These are phyloP conservation scores for Drosophila parabipectinata DNA, from an alignment of 1,140 invertebrate species.

Conservation along the genomic window DNA sequence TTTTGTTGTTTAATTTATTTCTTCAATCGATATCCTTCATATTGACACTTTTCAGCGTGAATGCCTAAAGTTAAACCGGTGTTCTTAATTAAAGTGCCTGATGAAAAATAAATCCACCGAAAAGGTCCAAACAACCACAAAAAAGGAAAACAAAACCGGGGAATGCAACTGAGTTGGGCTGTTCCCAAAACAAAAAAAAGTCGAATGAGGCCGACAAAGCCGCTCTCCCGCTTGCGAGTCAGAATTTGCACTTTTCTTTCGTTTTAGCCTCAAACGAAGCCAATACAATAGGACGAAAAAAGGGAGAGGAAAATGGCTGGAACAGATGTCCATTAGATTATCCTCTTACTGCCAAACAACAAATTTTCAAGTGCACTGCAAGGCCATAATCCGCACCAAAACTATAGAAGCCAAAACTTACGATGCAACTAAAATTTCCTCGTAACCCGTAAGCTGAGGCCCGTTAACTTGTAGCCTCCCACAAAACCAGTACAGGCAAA, in stretches of 20 bases:
- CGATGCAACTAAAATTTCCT: not conserved
- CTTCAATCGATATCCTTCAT: slow-evolving; percentile 4
- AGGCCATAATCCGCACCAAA: slow-evolving; percentile 39
- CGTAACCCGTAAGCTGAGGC: not conserved
- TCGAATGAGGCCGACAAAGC: too few species aligned
- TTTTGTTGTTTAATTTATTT: too few species aligned
- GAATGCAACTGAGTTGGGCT: too few species aligned
- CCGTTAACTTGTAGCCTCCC: not conserved
- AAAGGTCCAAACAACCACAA: too few species aligned
- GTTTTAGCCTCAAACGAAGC: slow-evolving; percentile 19
- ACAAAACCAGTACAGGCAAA: slow-evolving; percentile 8
- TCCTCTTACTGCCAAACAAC: slow-evolving; percentile 49
- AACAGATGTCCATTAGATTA: slow-evolving; percentile 44
- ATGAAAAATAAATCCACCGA: too few species aligned
- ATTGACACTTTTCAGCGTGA: slow-evolving; percentile 24
- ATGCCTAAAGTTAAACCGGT: slow-evolving; percentile 3
- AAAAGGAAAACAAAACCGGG: too few species aligned
- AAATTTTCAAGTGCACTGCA: slow-evolving; percentile 54
- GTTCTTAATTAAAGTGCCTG: slow-evolving; percentile 31
- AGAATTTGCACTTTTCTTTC: slow-evolving; percentile 21
- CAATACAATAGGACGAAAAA: slow-evolving; percentile 35
- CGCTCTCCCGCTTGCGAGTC: slow-evolving; percentile 21
- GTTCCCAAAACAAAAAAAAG: too few species aligned
- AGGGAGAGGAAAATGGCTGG: not conserved
- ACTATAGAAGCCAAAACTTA: not conserved